Base-by-base conservation (phyloP, 2,888 invertebrate species). In the Drosophila gaucha region DNA sequence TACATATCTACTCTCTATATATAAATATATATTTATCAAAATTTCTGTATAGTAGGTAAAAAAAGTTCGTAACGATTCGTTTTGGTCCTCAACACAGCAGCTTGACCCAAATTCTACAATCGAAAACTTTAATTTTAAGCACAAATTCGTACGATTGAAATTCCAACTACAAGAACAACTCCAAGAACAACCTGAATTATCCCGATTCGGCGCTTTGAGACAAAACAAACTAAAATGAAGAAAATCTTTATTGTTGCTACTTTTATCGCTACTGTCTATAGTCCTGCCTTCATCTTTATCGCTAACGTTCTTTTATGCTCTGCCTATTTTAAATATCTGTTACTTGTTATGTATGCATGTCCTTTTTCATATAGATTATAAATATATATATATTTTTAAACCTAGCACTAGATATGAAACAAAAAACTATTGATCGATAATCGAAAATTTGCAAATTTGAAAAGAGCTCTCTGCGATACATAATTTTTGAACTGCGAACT, bases 291-390 rank as follows among this genome's bases (percentile, higher is more conserved):
- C 18, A 43, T 49, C 64, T 55, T 16, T 58, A 58, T 56, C 50
- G 58, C 54, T 87, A 44, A 59, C 63, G 65, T 59, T 72, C 46
- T 78, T 30, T 72, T 50, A 36, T 58, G 43, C 64, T 77, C 36
- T 78, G 44, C 44, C 65, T 67, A 46, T 44, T 36, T 41, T 59
- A 55, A 44, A 39, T 64, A 60, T 76, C 70, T 83, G 86, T 88
- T 75, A 69, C 51, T 67, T 80, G 66, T 79, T 73, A 74, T 75
- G 70, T 74, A 64, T 88, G 82, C 88, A 88, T 88, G 86, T 79
- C 70, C 66, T 73, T 62, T 65, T 63, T 68, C 66, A 62, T 22
- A 46, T 58, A 41, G 12, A 39, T 24, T 28, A 33, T 65, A 58
- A 44, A 64, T 64, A 54, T 46, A 58, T 63, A 36, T 36, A 35